Evolutionary conservation across 2,113 vertebrate species (phyloP).

Genomic region (Aplodontia rufa): DNA sequence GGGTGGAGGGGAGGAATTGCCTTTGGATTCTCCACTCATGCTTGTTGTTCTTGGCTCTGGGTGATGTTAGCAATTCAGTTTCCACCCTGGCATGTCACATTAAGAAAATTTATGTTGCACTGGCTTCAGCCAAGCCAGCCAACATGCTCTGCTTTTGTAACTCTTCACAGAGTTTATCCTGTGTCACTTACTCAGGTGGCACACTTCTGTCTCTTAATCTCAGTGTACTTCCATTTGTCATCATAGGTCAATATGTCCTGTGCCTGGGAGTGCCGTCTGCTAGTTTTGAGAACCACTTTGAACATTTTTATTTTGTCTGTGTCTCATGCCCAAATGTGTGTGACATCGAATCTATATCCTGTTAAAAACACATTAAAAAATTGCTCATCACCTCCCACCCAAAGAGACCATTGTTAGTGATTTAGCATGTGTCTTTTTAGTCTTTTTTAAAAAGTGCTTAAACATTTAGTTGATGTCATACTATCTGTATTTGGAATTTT

Average conservation of each 20-base stretch:
- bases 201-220: neutral
- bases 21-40: neutral
- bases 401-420: neutral
- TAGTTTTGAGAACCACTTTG: neutral
- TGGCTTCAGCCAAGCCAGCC: neutral
- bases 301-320: neutral
- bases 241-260: neutral
- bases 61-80: neutral
- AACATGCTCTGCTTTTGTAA: neutral
- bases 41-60: slow-evolving; percentile 1
- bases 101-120: neutral
- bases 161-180: neutral
- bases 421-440: neutral
- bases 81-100: neutral
- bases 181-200: neutral
- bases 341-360: neutral
- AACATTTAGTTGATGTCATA: neutral
- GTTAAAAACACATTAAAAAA: neutral
- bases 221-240: neutral
- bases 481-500: neutral
- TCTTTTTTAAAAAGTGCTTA: neutral
- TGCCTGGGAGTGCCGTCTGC: neutral
- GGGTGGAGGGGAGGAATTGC: neutral
- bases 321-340: neutral
- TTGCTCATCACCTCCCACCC: neutral